Evolutionary conservation across 2,888 invertebrate species (phyloP), one percentile per base, ranked within the genome.

Genomic region (Eupithecia subumbrata): DNA sequence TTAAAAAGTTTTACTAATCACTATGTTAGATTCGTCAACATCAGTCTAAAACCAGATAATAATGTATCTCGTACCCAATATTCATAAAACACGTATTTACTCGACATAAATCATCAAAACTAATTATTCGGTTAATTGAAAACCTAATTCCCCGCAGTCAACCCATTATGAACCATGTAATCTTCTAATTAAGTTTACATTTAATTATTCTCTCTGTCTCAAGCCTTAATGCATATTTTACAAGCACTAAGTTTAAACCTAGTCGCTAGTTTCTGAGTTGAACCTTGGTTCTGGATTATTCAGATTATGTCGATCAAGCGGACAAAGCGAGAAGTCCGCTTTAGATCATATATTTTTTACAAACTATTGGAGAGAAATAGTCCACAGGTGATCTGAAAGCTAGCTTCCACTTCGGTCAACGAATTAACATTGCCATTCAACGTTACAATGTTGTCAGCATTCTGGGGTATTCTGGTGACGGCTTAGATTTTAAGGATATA

Each of bases 221-320:
- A 43, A 12, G n/a, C 43, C 37, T 67, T 71, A 66, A 67, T 66
- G 71, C 70, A 74, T 74, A 74, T 67, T 74, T 71, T 71, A 75
- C 66, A 34, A 37, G 66, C 11, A n/a, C 66, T 66, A 66, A 76
- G 76, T 76, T 73, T 43, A 45, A 68, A 73, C 71, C 63, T 71
- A 70, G 76, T 73, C 69, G 64, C 63, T 73, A 71, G 64, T 76
- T 60, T 52, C 70, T 12, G 70, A 73, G 66, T 73, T 63, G 56
- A 70, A 56, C 18, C 45, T 40, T 43, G 22, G 60, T 70, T 71
- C 66, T 34, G 22, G 60, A 48, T 70, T 64, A 71, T 71, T 68
- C n/a, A 63, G 60, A 25, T 71, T 5, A 0, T 2, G 30, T 30
- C 1, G 30, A 30, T 30, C 3, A 30, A 76, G 71, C 71, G 76